These are phyloP conservation scores for Adelphocoris suturalis DNA, from an alignment of 2,888 invertebrate genomes.

Conservation along the genomic window DNA sequence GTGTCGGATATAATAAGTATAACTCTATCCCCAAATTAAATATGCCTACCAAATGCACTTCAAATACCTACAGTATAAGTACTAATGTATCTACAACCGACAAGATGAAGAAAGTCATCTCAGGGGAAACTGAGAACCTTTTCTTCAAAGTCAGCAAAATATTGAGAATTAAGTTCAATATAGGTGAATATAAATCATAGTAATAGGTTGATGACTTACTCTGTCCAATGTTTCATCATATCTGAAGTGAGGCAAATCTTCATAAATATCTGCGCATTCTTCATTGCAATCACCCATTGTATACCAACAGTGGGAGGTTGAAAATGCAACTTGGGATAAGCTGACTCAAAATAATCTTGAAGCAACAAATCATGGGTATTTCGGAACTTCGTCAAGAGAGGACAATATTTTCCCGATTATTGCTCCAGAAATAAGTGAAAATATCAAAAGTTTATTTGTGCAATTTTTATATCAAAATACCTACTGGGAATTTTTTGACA, in stretches of 20 bases:
- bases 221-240: constrained; percentile 72
- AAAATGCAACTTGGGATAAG: not conserved
- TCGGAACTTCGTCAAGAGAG: not conserved
- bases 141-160: no score
- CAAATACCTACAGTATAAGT: no score
- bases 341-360: not conserved
- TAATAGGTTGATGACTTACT: constrained; percentile 62
- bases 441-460: not conserved
- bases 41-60: no score
- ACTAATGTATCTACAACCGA: no score
- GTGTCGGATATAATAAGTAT: no score
- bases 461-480: not conserved
- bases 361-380: not conserved
- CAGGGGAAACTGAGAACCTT: no score
- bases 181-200: no score
- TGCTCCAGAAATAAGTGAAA: not conserved
- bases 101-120: no score
- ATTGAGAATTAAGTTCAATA: no score
- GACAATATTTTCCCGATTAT: not conserved
- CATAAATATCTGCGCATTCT: constrained; percentile 70
- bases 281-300: constrained; percentile 51
- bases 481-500: not conserved
- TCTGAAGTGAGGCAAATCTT: constrained; percentile 73
- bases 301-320: constrained; percentile 15
- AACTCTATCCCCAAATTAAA: no score